Evolutionary conservation across 2,797 vertebrate species (phyloP).

Genomic region (Rhabdophis nuchalis): DNA sequence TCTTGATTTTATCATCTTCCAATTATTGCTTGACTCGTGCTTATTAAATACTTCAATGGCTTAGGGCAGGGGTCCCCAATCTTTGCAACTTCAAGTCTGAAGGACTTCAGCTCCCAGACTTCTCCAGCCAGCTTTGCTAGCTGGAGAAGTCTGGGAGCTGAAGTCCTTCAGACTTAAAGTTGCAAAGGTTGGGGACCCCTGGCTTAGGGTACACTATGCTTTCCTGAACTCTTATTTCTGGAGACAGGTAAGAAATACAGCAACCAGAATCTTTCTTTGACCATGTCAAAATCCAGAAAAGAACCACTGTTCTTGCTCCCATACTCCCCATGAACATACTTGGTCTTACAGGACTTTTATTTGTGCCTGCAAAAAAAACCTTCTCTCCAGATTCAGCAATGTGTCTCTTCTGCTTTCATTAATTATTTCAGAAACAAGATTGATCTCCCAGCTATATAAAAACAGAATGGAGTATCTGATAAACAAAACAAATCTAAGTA

Average conservation of each 20-base stretch:
- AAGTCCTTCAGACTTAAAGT: too few relatives aligned
- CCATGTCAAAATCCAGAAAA: not conserved
- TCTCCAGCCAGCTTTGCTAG: too few relatives aligned
- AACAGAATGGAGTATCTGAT: not conserved
- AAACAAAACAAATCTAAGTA: not conserved
- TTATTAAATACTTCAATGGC: not conserved
- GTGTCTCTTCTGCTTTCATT: not conserved
- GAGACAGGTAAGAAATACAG: not conserved
- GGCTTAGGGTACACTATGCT: not conserved
- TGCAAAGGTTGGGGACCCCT: too few relatives aligned
- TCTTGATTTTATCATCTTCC: not conserved
- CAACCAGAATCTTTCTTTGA: not conserved
- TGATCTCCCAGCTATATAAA: not conserved
- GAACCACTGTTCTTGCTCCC: not conserved
- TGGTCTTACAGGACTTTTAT: not conserved
- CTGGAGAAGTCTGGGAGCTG: too few relatives aligned
- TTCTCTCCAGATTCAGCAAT: not conserved
- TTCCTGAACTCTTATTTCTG: not conserved
- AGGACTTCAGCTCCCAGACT: too few relatives aligned
- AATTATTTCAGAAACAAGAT: not conserved
- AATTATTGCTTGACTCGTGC: not conserved
- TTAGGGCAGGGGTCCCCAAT: too few relatives aligned
- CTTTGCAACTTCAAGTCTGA: too few relatives aligned
- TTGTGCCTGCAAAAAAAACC: not conserved
- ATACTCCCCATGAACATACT: slow-evolving; percentile 2